These are phyloP conservation scores for Poecilobothrus nobilitatus DNA, from an alignment of 2,888 invertebrate genomes.

Conservation along the genomic window DNA sequence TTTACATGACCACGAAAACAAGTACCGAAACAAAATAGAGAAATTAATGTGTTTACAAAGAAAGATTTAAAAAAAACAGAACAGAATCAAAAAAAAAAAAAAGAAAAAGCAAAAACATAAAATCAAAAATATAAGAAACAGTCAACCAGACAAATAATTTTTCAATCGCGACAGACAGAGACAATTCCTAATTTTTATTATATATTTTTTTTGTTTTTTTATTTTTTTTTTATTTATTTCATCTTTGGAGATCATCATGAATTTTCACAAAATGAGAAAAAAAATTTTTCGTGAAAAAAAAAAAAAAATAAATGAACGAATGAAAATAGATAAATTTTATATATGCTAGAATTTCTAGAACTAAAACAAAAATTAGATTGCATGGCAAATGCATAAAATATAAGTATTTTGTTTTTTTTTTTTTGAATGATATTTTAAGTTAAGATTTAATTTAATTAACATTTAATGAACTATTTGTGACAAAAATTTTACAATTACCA, in stretches of 20 bases:
- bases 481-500: too few species aligned
- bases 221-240: not conserved
- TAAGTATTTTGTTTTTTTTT: too few species aligned
- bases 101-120: not conserved
- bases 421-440: too few species aligned
- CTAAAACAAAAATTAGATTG: too few species aligned
- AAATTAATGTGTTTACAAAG: not conserved
- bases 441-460: too few species aligned
- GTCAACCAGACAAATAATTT: conserved; percentile 3
- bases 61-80: not conserved
- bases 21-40: conserved; percentile 3
- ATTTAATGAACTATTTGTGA: too few species aligned
- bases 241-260: not conserved
- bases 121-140: not conserved
- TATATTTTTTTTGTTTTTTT: not conserved
- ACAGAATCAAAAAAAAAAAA: not conserved
- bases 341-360: too few species aligned
- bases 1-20: not conserved
- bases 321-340: too few species aligned
- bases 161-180: conserved; percentile 1
- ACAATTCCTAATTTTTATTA: conserved; percentile 3
- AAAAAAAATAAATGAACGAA: too few species aligned
- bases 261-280: not conserved
- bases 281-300: not conserved
- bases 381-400: too few species aligned